Base-by-base conservation (phyloP, 2,888 invertebrate genomes). In the Odontomyia ornata region DNA sequence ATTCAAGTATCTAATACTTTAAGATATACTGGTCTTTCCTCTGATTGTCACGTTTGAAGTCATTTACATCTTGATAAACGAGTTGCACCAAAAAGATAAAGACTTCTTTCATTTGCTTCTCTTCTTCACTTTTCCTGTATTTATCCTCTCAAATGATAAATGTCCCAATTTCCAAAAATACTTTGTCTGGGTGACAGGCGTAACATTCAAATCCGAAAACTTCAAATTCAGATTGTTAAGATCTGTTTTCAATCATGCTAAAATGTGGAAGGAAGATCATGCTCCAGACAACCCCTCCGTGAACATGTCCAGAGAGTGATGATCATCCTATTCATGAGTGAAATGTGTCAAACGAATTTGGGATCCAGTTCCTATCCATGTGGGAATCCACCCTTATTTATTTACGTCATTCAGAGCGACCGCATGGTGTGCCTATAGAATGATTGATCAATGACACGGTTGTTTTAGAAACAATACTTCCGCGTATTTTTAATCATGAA, bases 151-250 rank as follows among this genome's bases (percentile, higher is more conserved):
- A 30, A 57, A 73, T 73, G 73, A 73, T 60, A 73, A 57, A 73
- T 73, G 73, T 60, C 73, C 73, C 57, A 73, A 73, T 73, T 73
- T 73, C 73, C 73, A 73, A 73, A 73, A 73, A 73, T 73, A 73
- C 73, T 73, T 73, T 73, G 73, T 73, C 73, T 73, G 30, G 18
- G 36, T 57, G 73, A 73, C 73, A 73, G 69, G 18, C 5, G 36
- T 23, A 69, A 69, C 47, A 47, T 69, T 47, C 46, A 27, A 27
- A 69, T 73, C 30, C 13, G 36, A 52, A 27, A 56, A 43, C 36
- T 60, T 15, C 60, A 57, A 30, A 18, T 27, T 30, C 36, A 43
- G 11, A 30, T 69, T 46, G 46, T 69, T 15, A 69, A 69, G 69
- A 69, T 69, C 46, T 15, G 23, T 69, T 65, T 18, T 28, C 21